A percentile compares a stretch with the other conserved stretches of the same genome.
Evolutionary conservation across 2,888 invertebrate species (phyloP).

Genomic region (Boloria euphrosyne): DNA sequence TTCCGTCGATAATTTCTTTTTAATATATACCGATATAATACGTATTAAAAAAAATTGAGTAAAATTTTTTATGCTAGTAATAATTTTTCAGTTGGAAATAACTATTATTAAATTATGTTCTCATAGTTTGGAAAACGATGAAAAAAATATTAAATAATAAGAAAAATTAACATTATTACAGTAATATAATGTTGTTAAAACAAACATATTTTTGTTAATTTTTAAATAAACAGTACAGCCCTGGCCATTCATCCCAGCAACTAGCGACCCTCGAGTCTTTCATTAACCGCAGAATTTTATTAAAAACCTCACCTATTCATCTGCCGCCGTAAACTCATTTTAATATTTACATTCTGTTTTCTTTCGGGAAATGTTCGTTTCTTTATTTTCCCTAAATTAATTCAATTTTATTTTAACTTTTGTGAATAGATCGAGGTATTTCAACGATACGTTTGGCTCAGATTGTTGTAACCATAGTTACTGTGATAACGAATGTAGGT

Average conservation of each 20-base stretch:
- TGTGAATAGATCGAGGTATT: too few relatives aligned
- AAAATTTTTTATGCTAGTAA: too few relatives aligned
- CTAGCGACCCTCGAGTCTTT: conserved; percentile 31
- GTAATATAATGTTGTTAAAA: not conserved
- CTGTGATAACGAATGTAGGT: too few relatives aligned
- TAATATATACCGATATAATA: too few relatives aligned
- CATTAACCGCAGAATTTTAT: conserved; percentile 57
- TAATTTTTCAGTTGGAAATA: too few relatives aligned
- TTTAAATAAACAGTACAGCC: conserved; percentile 1
- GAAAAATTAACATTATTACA: not conserved
- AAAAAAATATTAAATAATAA: not conserved
- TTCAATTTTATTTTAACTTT: not conserved
- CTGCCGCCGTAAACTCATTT: conserved; percentile 61
- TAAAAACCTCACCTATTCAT: conserved; percentile 72
- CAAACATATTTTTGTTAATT: not conserved
- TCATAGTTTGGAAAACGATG: not conserved
- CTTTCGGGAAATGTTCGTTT: not conserved
- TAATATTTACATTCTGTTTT: conserved; percentile 48
- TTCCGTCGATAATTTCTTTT: too few relatives aligned
- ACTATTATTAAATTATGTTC: too few relatives aligned
- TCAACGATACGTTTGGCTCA: too few relatives aligned
- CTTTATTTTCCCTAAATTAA: conserved; percentile 3
- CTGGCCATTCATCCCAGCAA: conserved; percentile 22
- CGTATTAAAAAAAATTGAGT: too few relatives aligned
- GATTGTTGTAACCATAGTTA: too few relatives aligned